Percentiles rank a stretch among this genome's conserved stretches.
phyloP scores from a whole-genome alignment of 2,113 vertebrate species.

The Heterotis niloticus region DNA sequence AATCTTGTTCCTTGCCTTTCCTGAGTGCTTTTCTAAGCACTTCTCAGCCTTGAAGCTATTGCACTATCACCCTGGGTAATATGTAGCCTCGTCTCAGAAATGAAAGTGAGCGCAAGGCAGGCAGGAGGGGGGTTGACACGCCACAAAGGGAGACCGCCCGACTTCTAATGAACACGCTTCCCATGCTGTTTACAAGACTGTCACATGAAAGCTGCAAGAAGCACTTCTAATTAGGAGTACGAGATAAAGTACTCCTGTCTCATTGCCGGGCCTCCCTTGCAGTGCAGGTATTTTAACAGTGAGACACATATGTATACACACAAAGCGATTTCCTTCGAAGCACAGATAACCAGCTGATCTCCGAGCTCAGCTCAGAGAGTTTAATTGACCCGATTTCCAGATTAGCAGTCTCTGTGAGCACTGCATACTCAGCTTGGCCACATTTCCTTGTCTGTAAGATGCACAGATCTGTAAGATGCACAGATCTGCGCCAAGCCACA shows the following conservation, averaged over 20 bases:
- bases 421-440: neutral
- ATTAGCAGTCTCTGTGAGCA: constrained; percentile 15
- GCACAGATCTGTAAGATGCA: neutral
- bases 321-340: neutral
- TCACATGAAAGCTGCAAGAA: constrained; percentile 22
- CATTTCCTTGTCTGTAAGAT: neutral
- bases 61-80: constrained; percentile 63
- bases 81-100: constrained; percentile 48
- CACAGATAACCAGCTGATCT: neutral
- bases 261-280: constrained; percentile 2
- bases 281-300: constrained; percentile 11
- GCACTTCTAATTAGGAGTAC: constrained; percentile 19
- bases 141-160: constrained; percentile 8
- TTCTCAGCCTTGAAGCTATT: constrained; percentile 64
- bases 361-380: neutral
- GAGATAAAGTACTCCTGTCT: constrained; percentile 20
- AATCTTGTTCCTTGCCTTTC: constrained; percentile 57
- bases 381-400: neutral
- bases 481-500: neutral
- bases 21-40: constrained; percentile 67
- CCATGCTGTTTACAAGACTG: constrained; percentile 22
- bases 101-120: constrained; percentile 33
- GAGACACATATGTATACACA: no score
- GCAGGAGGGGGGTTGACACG: constrained; percentile 10
- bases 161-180: constrained; percentile 18